Base-by-base conservation (phyloP, 2,797 vertebrate species). In the Amniataba percoides region DNA sequence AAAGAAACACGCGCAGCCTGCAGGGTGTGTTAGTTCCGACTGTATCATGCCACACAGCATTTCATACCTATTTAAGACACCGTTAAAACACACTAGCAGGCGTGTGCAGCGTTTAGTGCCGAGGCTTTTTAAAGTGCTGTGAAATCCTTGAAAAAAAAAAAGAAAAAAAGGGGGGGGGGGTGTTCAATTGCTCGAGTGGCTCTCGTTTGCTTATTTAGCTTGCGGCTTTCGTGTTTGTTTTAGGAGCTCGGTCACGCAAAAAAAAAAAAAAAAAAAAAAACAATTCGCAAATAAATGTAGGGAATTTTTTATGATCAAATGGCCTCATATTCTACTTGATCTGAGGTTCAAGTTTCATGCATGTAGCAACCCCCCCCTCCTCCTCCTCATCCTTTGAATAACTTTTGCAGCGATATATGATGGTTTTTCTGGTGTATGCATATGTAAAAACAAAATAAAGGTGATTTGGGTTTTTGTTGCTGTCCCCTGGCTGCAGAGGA, bases 111-210 rank as follows among this genome's bases (percentile, higher is more conserved):
- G 89, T 86, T 81, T 43, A 67, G 74, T 45, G 78, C 79, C 10
- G 65, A 66, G 79, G 80, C 81, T 3, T 31, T 90, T 93, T 87
- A 79, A 92, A 89, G 80, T 83, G 83, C 90, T 88, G 87, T 91
- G 89, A 87, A 92, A 91, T 91, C 88, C 78, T 87, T 80, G 62
- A 89, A 91, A 83, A n/a, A n/a, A n/a, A n/a, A n/a, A n/a, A n/a
- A n/a, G n/a, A n/a, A n/a, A n/a, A n/a, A n/a, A n/a, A n/a, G n/a
- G n/a, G 27, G 27, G 27, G 27, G 27, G 27, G 78, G 69, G 74
- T 73, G 72, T 75, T 86, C 7, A 87, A 83, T 79, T 78, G 83
- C 80, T 74, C 60, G 80, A 87, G 88, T 81, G 62, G 46, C 64
- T 43, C 43, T 14, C 27, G 27, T 31, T 31, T 56, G 88, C 81